Conservation (phyloP, 2,888 invertebrate species). For the Eupithecia dodoneata region DNA sequence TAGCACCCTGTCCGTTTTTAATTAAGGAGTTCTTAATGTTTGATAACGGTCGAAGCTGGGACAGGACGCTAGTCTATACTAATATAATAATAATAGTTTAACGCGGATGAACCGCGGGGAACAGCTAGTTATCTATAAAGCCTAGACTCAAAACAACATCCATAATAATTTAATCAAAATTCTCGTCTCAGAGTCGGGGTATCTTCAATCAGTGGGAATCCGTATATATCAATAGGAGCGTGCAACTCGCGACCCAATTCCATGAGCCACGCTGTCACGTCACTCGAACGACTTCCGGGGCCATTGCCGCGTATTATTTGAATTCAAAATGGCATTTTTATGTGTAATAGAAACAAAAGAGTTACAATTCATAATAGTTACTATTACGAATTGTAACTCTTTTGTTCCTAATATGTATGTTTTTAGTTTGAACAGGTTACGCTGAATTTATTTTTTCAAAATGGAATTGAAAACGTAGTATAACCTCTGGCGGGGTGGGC, state of each 20-base stretch:
- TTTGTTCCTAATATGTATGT: neutral
- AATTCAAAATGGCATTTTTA: constrained; percentile 7
- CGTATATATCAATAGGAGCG: constrained; percentile 5
- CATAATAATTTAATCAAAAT: neutral
- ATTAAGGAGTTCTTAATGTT: no score
- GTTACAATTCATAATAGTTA: neutral
- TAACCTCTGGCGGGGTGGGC: no score
- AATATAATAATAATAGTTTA: no score
- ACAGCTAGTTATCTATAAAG: no score
- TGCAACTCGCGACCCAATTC: constrained; percentile 16
- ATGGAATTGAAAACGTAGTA: no score
- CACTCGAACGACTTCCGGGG: constrained; percentile 13
- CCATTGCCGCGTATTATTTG: constrained; percentile 16
- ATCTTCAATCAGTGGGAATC: neutral
- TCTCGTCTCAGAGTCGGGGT: neutral
- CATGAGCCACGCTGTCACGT: constrained; percentile 9
- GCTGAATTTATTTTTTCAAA: no score
- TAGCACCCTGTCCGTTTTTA: no score
- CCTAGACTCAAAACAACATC: neutral
- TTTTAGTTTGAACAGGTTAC: neutral
- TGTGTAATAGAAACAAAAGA: neutral
- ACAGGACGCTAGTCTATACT: no score
- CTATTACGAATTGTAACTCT: neutral
- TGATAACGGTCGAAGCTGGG: no score
- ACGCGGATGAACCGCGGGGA: no score